phyloP scores from a whole-genome alignment of 2,888 invertebrate species.

The Tromatobia lineatoria region DNA sequence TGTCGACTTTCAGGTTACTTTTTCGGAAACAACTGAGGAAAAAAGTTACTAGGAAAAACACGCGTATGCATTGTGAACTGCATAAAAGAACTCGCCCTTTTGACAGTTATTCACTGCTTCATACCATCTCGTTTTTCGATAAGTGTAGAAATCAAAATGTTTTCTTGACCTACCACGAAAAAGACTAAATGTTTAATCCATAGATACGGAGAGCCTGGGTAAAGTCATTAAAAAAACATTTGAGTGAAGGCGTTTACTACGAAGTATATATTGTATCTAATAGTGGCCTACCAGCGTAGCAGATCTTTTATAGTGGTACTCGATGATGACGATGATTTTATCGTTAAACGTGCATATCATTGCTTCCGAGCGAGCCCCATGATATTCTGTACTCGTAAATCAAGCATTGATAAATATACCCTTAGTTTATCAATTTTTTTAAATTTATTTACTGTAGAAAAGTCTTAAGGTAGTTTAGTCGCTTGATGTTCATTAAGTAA shows the following conservation, averaged over 20 bases:
- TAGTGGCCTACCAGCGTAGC: constrained; percentile 44
- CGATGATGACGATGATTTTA: constrained; percentile 25
- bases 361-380: constrained; percentile 9
- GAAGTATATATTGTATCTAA: neutral
- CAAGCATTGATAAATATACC: constrained; percentile 15
- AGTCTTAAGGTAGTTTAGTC: neutral
- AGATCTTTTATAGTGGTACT: neutral
- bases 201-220: neutral
- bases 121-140: neutral
- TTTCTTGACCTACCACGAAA: neutral
- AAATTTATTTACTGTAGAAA: constrained; percentile 1
- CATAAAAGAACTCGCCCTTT: neutral
- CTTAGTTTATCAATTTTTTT: neutral
- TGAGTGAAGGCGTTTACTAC: neutral
- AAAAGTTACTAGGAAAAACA: too few relatives aligned
- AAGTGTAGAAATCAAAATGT: neutral
- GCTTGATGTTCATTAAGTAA: too few relatives aligned
- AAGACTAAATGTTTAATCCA: neutral
- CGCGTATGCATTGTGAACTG: neutral
- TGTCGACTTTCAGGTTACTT: too few relatives aligned
- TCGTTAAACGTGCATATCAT: constrained; percentile 37
- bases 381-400: constrained; percentile 2
- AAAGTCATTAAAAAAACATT: neutral
- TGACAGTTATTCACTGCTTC: neutral
- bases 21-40: too few relatives aligned